Evolutionary conservation across 2,113 vertebrate genomes (phyloP), one percentile per base, ranked within the genome.

Genomic region (Barbus barbus): DNA sequence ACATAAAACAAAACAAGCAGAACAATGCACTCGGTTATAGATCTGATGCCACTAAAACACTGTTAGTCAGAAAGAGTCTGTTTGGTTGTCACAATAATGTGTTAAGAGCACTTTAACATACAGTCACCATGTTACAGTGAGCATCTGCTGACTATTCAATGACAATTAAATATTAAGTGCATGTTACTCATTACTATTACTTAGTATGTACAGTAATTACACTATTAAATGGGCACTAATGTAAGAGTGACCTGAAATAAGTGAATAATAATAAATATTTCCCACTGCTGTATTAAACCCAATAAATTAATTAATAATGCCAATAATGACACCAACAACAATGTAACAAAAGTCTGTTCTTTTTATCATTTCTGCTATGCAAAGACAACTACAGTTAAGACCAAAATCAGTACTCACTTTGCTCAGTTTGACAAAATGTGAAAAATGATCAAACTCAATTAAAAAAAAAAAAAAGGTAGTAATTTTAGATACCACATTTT

Each of bases 131-230:
- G 38, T 46, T 16, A 24, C n/a, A 73, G 41, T 44, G n/a, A 73
- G n/a, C 22, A 44, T 44, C 75, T 77, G 36, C 20, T 18, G 22
- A n/a, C 75, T 78, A 6, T 60, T 78, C 53, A 60, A 18, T 0
- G n/a, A 41, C 33, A 36, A 60, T 78, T 58, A 78, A 78, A 58
- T 78, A 78, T 78, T 38, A 78, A 60, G 33, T 38, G 53, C 22
- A 18, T 41, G 53, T 5, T 41, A 22, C 12, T 38, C 33, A 24
- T 56, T 77, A 36, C 14, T 22, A 56, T 76, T 28, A 56, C 74
- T 76, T 69, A 12, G 33, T n/a, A n/a, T 12, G 3, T 44, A n/a
- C 6, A 78, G 3, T 78, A 78, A 60, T 18, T 16, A 38, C 53
- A 60, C 3, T 38, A 36, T 36, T 78, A 60, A 78, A 58, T 38